Conservation (phyloP, 2,888 invertebrate species). For the Polydesmus complanatus region DNA sequence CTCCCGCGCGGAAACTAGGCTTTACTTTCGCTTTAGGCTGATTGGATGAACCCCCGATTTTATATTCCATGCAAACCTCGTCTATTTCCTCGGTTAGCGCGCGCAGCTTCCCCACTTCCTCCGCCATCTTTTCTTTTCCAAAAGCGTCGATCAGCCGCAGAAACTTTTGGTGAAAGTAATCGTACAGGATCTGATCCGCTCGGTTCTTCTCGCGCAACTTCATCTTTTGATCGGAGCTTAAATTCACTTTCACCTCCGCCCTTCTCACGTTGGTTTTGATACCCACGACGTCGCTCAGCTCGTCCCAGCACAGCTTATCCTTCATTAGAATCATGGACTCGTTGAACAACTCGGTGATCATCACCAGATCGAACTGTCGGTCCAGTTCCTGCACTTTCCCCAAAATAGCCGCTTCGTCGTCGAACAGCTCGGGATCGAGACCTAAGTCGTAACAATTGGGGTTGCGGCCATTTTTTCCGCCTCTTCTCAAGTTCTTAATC, state of each 20-base stretch:
- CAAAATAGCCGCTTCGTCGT: background rate
- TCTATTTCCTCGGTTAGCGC: too few relatives aligned
- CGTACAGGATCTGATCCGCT: conserved; percentile 28
- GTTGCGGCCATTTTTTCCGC: conserved; percentile 14
- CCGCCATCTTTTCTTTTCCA: conserved; percentile 18
- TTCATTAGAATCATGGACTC: conserved; percentile 30
- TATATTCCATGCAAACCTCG: too few relatives aligned
- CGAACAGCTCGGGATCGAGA: background rate
- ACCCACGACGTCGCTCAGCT: conserved; percentile 29
- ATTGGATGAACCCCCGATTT: too few relatives aligned
- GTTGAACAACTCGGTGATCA: conserved; percentile 30
- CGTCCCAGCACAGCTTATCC: conserved; percentile 29
- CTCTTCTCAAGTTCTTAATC: too few relatives aligned
- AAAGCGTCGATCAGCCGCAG: conserved; percentile 13
- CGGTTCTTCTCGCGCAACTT: conserved; percentile 13
- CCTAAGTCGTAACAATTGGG: conserved; percentile 16
- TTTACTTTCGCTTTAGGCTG: too few relatives aligned
- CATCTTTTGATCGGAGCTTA: background rate
- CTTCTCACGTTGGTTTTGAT: conserved; percentile 19
- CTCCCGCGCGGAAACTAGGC: too few relatives aligned
- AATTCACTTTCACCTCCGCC: background rate
- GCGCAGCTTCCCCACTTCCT: conserved; percentile 19
- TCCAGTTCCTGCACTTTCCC: conserved; percentile 17
- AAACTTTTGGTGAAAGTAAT: conserved; percentile 22
- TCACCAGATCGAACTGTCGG: conserved; percentile 26